These are phyloP conservation scores for Heliconius himera DNA, from an alignment of 1,140 invertebrate genomes.

Conservation along the genomic window DNA sequence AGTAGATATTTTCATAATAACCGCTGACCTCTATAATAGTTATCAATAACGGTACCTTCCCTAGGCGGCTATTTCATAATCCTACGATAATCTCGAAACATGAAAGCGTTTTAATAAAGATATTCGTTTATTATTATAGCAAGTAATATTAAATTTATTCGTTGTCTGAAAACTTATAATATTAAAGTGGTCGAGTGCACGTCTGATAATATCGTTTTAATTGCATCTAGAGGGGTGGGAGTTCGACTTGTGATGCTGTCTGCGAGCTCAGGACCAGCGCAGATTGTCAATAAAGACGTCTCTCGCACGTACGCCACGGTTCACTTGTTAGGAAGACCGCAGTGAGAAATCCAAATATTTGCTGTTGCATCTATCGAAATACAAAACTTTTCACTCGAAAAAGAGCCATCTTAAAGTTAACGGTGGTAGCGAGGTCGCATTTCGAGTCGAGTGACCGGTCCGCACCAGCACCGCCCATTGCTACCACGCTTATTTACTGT, in stretches of 20 bases:
- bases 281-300: constrained; percentile 59
- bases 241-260: constrained; percentile 57
- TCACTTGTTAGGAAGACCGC: constrained; percentile 64
- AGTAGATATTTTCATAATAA: constrained; percentile 44
- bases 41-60: constrained; percentile 43
- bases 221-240: constrained; percentile 50
- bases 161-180: constrained; percentile 38
- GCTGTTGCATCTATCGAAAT: constrained; percentile 60
- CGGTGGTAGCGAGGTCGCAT: constrained; percentile 54
- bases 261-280: constrained; percentile 47
- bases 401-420: constrained; percentile 66
- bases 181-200: constrained; percentile 47
- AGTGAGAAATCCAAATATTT: constrained; percentile 70
- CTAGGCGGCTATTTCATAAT: constrained; percentile 41
- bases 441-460: constrained; percentile 64
- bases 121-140: constrained; percentile 39
- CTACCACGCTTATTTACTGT: constrained; percentile 60
- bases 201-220: constrained; percentile 67
- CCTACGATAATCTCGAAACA: constrained; percentile 42
- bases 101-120: constrained; percentile 45
- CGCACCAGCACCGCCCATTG: constrained; percentile 53
- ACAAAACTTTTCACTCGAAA: constrained; percentile 66
- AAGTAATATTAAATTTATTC: constrained; percentile 44
- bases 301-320: constrained; percentile 58
- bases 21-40: constrained; percentile 35